Conservation (phyloP, 1,140 invertebrate species). For the Formica exsecta region DNA sequence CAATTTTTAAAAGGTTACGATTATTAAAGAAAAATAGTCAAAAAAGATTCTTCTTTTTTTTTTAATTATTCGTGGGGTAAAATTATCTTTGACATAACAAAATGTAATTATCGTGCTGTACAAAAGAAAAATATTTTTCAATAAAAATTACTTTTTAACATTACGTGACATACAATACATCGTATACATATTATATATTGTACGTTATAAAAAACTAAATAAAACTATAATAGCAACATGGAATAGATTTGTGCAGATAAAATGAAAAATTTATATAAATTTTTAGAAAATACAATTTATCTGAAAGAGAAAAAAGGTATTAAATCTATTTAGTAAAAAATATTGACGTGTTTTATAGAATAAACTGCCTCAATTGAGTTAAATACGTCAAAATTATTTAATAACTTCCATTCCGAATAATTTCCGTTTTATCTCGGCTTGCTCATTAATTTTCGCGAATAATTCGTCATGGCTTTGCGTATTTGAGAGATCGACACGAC, state of each 20-base stretch:
- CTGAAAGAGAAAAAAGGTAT: too few relatives aligned
- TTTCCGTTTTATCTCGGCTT: background rate
- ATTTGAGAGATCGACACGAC: conserved; percentile 41
- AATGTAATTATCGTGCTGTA: background rate
- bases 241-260: background rate
- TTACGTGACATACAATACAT: too few relatives aligned
- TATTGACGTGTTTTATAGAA: background rate
- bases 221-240: background rate
- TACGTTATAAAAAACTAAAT: too few relatives aligned
- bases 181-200: too few relatives aligned
- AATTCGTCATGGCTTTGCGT: conserved; percentile 52
- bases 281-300: background rate
- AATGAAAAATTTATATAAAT: background rate
- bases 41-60: background rate
- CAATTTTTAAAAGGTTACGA: background rate
- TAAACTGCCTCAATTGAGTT: background rate
- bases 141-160: too few relatives aligned
- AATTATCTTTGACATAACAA: background rate
- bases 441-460: conserved; percentile 39
- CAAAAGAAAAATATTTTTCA: too few relatives aligned
- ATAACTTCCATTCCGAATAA: conserved; percentile 19
- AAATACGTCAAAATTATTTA: conserved; percentile 2
- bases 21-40: background rate
- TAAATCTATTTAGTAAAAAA: background rate
- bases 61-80: background rate